Conservation (phyloP, 2,888 invertebrate species). For the Sylvicola cinctus region DNA sequence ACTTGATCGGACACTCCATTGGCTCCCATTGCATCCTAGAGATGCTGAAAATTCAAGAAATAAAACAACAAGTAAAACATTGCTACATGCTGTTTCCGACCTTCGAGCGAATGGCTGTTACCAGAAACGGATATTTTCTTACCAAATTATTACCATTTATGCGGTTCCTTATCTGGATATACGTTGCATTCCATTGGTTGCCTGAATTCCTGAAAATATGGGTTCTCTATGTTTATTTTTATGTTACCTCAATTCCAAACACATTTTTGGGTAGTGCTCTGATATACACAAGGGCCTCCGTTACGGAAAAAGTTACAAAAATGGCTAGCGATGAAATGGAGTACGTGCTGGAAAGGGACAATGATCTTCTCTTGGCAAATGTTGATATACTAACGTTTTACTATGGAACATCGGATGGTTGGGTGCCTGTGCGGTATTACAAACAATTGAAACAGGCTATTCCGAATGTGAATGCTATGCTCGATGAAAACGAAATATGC, state of each 20-base stretch:
- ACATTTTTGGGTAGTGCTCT: conserved; percentile 29
- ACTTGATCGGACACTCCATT: conserved; percentile 79
- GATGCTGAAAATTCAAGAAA: conserved; percentile 35
- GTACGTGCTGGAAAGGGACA: conserved; percentile 44
- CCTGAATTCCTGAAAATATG: conserved; percentile 30
- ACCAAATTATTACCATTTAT: conserved; percentile 31
- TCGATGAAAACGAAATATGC: conserved; percentile 36
- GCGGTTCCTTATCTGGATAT: conserved; percentile 26
- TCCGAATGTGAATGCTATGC: conserved; percentile 35
- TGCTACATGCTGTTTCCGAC: conserved; percentile 71
- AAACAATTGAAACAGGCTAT: conserved; percentile 37
- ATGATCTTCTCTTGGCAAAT: conserved; percentile 33
- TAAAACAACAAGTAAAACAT: conserved; percentile 34
- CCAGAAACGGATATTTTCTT: conserved; percentile 51
- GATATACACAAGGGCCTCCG: conserved; percentile 34
- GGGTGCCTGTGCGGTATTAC: conserved; percentile 61
- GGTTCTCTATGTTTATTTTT: conserved; percentile 34
- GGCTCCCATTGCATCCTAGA: conserved; percentile 69
- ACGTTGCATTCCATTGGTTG: conserved; percentile 30
- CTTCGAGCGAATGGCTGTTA: conserved; percentile 58
- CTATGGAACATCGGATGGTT: conserved; percentile 60
- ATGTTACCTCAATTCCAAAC: conserved; percentile 28
- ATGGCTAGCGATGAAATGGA: conserved; percentile 66
- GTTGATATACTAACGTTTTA: conserved; percentile 50
- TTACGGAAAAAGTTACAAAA: conserved; percentile 41